phyloP scores from a whole-genome alignment of 53 echinoderm and acorn worm genomes.

The Crossaster papposus region DNA sequence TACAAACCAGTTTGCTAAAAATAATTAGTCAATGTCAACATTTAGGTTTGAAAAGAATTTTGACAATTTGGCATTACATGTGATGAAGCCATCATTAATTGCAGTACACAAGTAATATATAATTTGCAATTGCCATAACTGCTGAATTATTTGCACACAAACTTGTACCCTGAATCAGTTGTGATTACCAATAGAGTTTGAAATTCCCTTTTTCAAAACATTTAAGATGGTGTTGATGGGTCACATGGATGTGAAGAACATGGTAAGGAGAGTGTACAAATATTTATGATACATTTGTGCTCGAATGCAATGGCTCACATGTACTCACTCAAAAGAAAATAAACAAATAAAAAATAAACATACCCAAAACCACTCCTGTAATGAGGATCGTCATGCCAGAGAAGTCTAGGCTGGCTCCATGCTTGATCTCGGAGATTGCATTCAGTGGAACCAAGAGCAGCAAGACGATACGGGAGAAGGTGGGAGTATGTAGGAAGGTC shows the following conservation, averaged over 20 bases:
- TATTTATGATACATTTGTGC: no score
- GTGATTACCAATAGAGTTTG: no score
- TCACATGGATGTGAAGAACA: not conserved
- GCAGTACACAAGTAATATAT: no score
- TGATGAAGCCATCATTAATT: no score
- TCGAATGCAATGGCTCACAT: no score
- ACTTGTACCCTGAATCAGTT: no score
- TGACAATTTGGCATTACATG: not conserved
- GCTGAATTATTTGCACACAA: no score
- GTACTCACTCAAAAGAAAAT: not conserved
- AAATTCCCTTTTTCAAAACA: no score
- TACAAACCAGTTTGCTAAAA: conserved; percentile 65
- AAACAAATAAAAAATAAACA: conserved; percentile 28
- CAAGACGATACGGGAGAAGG: conserved; percentile 78
- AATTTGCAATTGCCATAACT: no score
- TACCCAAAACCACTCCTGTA: conserved; percentile 68
- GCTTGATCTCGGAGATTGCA: conserved; percentile 83
- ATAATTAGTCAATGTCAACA: not conserved
- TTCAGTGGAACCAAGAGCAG: conserved; percentile 88
- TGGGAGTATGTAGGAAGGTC: conserved; percentile 88
- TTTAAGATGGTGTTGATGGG: no score
- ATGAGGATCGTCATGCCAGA: conserved; percentile 75
- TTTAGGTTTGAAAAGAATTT: not conserved
- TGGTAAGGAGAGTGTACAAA: not conserved
- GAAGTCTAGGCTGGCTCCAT: conserved; percentile 77